phyloP scores from a whole-genome alignment of 2,888 invertebrate genomes.

The Eilema sororculum region DNA sequence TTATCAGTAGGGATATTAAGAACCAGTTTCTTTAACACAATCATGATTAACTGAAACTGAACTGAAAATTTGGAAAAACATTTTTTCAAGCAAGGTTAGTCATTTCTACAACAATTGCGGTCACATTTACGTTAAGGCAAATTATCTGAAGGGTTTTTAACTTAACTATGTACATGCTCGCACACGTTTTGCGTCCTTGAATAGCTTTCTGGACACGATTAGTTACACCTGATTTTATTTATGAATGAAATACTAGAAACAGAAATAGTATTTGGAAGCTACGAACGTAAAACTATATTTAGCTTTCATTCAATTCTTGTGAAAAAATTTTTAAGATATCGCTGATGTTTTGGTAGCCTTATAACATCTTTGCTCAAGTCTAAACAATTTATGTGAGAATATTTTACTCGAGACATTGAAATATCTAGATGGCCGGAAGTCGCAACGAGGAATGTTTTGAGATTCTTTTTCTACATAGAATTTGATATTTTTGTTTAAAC shows the following conservation, averaged over 20 bases:
- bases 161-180: too few species aligned
- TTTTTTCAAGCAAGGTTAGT: background rate
- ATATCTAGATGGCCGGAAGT: constrained; percentile 19
- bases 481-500: background rate
- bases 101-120: background rate
- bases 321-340: background rate
- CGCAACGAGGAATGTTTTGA: constrained; percentile 19
- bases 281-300: constrained; percentile 16
- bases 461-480: constrained; percentile 18
- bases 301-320: constrained; percentile 15
- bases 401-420: constrained; percentile 15
- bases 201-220: background rate
- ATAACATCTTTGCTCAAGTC: constrained; percentile 9
- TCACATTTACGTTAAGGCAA: background rate
- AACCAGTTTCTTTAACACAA: background rate
- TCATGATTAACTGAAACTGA: background rate
- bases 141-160: background rate
- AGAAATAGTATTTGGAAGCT: constrained; percentile 6
- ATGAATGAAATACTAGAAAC: constrained; percentile 4
- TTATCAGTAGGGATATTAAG: background rate
- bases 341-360: constrained; percentile 8
- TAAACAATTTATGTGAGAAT: constrained; percentile 23
- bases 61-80: background rate
- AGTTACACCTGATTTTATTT: background rate
- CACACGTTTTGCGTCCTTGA: background rate